Percentiles rank a stretch among this genome's conserved stretches.
Evolutionary conservation across 2,888 invertebrate genomes (phyloP).

Genomic region (Neocrepidodera transversa): DNA sequence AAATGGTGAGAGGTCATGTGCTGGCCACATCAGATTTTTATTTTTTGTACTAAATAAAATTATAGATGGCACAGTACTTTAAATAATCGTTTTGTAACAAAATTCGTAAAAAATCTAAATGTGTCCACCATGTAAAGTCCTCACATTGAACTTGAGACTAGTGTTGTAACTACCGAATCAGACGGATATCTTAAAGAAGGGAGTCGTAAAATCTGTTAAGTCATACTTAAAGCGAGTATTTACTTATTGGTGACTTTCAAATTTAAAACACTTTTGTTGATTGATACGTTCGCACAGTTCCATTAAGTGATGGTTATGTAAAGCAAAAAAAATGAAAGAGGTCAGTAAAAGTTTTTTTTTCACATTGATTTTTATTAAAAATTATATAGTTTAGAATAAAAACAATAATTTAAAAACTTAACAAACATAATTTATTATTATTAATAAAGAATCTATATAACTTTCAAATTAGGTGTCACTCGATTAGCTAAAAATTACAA

Average conservation of each 20-base stretch:
- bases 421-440: not conserved
- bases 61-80: too few relatives aligned
- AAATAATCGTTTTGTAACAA: too few relatives aligned
- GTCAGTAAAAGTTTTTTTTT: not conserved
- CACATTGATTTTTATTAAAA: not conserved
- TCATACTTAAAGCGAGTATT: slow-evolving; percentile 15
- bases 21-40: too few relatives aligned
- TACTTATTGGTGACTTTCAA: slow-evolving; percentile 21
- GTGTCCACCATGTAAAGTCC: too few relatives aligned
- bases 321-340: slow-evolving; percentile 8
- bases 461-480: too few relatives aligned
- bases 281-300: not conserved
- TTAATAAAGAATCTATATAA: not conserved
- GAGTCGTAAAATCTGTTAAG: slow-evolving; percentile 27
- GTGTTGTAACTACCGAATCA: slow-evolving; percentile 9
- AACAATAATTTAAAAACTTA: not conserved
- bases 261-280: slow-evolving; percentile 22
- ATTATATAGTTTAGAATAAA: not conserved
- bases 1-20: too few relatives aligned
- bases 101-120: too few relatives aligned
- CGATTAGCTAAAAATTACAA: too few relatives aligned
- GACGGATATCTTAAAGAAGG: slow-evolving; percentile 16
- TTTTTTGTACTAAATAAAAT: too few relatives aligned
- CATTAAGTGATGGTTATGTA: slow-evolving; percentile 14
- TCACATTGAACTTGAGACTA: slow-evolving; percentile 31